Conservation (phyloP, 2,888 invertebrate genomes). For the Heliconius erato region DNA sequence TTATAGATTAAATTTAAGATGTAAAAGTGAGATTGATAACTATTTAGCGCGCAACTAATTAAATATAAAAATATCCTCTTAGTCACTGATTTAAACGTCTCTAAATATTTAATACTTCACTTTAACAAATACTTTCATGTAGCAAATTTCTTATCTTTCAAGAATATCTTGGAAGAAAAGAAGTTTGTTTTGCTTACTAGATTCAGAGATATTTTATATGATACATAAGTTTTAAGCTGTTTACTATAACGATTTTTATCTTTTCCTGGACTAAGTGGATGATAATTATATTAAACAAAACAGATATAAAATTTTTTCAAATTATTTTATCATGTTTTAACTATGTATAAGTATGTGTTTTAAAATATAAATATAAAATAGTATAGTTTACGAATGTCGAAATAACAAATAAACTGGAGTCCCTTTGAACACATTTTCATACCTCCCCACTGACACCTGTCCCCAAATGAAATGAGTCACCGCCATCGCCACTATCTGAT, state of each 20-base stretch:
- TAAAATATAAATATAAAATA: too few species aligned
- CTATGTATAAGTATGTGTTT: too few species aligned
- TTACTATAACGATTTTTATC: too few species aligned
- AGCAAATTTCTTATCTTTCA: not conserved
- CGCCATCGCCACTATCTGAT: slow-evolving; percentile 56
- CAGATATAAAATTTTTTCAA: too few species aligned
- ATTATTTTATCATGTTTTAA: too few species aligned
- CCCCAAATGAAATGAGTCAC: slow-evolving; percentile 62
- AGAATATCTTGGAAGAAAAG: too few species aligned
- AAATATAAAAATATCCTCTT: not conserved
- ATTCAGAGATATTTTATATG: too few species aligned
- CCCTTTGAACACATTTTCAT: slow-evolving; percentile 47
- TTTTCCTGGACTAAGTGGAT: too few species aligned
- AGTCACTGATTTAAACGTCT: not conserved
- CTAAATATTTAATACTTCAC: not conserved
- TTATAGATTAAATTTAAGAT: slow-evolving; percentile 17
- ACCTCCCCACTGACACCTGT: slow-evolving; percentile 59
- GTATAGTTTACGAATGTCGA: slow-evolving; percentile 19
- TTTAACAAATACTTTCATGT: not conserved
- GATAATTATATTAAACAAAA: too few species aligned
- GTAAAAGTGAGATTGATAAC: not conserved
- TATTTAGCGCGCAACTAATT: slow-evolving; percentile 9
- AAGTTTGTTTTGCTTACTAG: too few species aligned
- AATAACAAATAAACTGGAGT: slow-evolving; percentile 33
- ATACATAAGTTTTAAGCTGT: too few species aligned